Percentiles rank a stretch among this genome's conserved stretches.
Evolutionary conservation across 2,113 vertebrate species (phyloP).

Genomic region (Hippopotamus amphibius): DNA sequence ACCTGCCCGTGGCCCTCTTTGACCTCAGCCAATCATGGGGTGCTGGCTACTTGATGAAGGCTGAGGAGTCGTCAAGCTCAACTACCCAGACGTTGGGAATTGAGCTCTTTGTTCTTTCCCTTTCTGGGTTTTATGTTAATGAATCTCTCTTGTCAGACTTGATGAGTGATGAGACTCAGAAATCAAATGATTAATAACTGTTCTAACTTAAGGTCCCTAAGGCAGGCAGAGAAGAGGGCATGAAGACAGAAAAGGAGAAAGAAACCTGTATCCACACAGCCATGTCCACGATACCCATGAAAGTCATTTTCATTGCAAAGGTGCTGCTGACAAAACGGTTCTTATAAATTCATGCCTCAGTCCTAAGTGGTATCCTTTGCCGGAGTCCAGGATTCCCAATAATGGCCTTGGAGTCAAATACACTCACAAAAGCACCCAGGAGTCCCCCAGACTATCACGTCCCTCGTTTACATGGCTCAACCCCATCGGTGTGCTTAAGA

Average conservation of each 20-base stretch:
- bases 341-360: neutral
- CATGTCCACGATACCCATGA: neutral
- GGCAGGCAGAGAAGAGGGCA: constrained; percentile 33
- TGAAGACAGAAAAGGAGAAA: constrained; percentile 45
- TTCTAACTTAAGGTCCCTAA: constrained; percentile 1
- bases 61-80: constrained; percentile 51
- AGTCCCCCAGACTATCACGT: neutral
- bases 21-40: neutral
- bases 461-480: neutral
- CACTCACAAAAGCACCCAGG: neutral
- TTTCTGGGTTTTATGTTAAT: constrained; percentile 61
- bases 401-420: neutral
- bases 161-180: constrained; percentile 57
- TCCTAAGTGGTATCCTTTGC: neutral
- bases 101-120: constrained; percentile 47
- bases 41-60: constrained; percentile 24
- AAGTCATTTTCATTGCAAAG: constrained; percentile 12
- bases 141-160: constrained; percentile 50
- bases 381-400: neutral
- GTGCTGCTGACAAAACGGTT: neutral
- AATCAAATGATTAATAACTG: constrained; percentile 68
- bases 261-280: neutral
- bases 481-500: neutral
- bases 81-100: neutral
- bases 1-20: neutral